Base-by-base conservation (phyloP, 1,140 invertebrate species). In the Hermetia illucens region DNA sequence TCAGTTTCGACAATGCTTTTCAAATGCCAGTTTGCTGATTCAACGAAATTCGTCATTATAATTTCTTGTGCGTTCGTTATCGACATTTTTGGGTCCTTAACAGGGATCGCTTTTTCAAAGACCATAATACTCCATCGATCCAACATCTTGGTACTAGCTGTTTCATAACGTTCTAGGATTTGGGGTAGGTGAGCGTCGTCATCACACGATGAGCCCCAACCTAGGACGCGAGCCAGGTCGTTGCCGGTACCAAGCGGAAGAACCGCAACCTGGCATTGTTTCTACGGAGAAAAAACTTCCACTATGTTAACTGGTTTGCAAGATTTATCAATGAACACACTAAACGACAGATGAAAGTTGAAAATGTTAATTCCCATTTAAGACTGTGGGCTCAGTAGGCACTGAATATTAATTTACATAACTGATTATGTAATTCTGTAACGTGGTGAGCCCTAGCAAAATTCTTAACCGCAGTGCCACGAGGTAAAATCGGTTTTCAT, bases 41-140 rank as follows among this genome's bases (percentile, higher is more conserved):
- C 77, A 53, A 93, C 89, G 52, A 89, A 89, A 18, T 76, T 64
- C 12, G 72, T 64, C 4, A 71, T 64, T 38, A 74, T 52, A 1
- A 61, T 62, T 16, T 73, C 68, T 10, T 62, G 55, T 45, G 65
- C 68, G 8, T 52, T 62, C 41, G 67, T 72, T 35, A 71, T 53
- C 16, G 66, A 71, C 50, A 67, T 62, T 53, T 71, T 75, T 12
- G 67, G 63, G 35, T 55, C 51, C 18, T 67, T 64, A 38, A 77
- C 61, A 5, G 76, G 69, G 47, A 84, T 71, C 27, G 74, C 72
- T 21, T 79, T 71, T 59, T 85, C 80, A 51, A 88, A 93, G 2
- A 86, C 85, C 87, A 92, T 85, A 52, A 92, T 85, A 51, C 86
- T 88, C 87, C 88, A 92, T 44, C 89, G 79, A 63, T 97, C 92